A percentile compares a stretch with the other conserved stretches of the same genome.
Evolutionary conservation across 2,113 vertebrate genomes (phyloP).

Genomic region (Hippoglossus stenolepis): DNA sequence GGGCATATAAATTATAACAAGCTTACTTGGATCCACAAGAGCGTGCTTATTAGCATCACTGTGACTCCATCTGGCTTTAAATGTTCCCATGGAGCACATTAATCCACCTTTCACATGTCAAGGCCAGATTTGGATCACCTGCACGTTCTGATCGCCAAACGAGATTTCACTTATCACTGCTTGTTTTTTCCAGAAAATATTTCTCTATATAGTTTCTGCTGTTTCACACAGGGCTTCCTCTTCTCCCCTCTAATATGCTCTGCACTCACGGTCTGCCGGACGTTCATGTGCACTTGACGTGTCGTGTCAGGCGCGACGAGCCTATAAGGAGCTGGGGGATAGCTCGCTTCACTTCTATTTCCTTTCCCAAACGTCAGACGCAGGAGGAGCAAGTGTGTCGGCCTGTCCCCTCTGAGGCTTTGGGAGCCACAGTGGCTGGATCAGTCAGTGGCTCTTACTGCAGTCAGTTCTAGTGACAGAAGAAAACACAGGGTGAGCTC

Average conservation of each 20-base stretch:
- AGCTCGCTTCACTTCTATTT: not conserved
- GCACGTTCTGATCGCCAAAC: no score
- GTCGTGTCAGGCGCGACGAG: not conserved
- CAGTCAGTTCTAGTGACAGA: conserved; percentile 52
- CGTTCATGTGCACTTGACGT: not conserved
- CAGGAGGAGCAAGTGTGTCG: conserved; percentile 5
- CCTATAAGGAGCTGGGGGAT: conserved; percentile 8
- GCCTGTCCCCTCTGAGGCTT: not conserved
- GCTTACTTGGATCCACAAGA: conserved; percentile 17
- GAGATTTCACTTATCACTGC: not conserved
- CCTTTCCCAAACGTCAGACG: conserved; percentile 7
- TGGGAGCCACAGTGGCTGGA: conserved; percentile 9
- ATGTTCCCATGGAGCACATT: not conserved
- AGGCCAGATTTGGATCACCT: conserved; percentile 4
- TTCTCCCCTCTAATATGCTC: not conserved
- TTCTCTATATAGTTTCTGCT: not conserved
- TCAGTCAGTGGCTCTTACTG: conserved; percentile 54
- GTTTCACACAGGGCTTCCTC: not conserved
- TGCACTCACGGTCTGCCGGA: not conserved
- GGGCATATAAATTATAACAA: conserved; percentile 22
- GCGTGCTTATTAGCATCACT: conserved; percentile 11
- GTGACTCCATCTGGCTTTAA: conserved; percentile 13
- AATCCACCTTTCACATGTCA: conserved; percentile 14
- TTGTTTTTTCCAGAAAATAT: not conserved
- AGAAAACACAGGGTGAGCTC: conserved; percentile 35